Conservation (phyloP, 2,113 vertebrate species). For the Pionites leucogaster region DNA sequence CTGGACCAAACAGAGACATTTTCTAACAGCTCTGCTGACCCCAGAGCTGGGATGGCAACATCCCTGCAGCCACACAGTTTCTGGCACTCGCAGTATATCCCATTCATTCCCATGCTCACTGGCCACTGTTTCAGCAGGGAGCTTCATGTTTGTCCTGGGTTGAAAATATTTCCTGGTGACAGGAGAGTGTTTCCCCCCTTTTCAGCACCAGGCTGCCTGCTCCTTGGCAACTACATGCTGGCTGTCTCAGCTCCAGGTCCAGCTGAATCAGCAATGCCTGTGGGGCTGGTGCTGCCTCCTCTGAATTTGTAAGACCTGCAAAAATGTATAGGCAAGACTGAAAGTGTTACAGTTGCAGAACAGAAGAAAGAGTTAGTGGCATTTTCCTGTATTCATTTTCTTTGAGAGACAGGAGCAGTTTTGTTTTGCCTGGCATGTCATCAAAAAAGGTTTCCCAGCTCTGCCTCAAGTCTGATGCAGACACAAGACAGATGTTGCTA, state of each 20-base stretch:
- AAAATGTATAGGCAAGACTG: background rate
- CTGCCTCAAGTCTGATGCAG: background rate
- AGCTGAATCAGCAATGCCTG: background rate
- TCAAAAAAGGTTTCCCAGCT: slow-evolving; percentile 6
- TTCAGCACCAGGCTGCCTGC: background rate
- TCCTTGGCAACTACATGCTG: background rate
- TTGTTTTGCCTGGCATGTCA: background rate
- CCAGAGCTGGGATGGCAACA: background rate
- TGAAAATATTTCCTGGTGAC: background rate
- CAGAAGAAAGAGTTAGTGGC: background rate
- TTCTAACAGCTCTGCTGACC: background rate
- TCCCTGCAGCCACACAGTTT: background rate
- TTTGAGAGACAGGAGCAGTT: background rate
- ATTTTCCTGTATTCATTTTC: background rate
- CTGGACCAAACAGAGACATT: background rate
- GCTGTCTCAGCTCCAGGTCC: background rate
- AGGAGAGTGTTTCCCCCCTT: background rate
- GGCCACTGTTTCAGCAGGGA: background rate
- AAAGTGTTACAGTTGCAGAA: background rate
- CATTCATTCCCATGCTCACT: background rate
- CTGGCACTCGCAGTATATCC: background rate
- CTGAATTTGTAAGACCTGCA: background rate
- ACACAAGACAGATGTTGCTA: slow-evolving; percentile 28
- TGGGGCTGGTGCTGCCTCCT: background rate
- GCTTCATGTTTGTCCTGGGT: background rate